phyloP scores from a whole-genome alignment of 2,888 invertebrate genomes.

The Monopis laevigella region DNA sequence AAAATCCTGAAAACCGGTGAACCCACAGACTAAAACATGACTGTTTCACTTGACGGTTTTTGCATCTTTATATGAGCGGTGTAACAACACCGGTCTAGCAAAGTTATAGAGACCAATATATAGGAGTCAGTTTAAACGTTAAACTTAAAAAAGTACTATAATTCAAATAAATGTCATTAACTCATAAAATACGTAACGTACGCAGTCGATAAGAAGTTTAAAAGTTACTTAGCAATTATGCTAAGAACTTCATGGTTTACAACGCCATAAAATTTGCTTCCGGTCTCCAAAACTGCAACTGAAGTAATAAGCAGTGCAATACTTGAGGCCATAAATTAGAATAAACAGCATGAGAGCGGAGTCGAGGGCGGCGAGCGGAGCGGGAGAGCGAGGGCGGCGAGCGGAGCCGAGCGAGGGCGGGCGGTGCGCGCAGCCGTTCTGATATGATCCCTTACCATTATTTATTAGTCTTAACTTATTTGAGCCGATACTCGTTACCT shows the following conservation, averaged over 20 bases:
- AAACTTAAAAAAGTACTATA: constrained; percentile 1
- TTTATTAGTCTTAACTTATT: constrained; percentile 11
- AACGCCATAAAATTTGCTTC: constrained; percentile 58
- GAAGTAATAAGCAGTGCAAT: constrained; percentile 63
- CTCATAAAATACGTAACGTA: background rate
- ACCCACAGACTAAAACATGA: too few species aligned
- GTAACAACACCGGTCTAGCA: too few species aligned
- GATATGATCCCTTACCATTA: constrained; percentile 11
- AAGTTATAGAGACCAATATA: too few species aligned
- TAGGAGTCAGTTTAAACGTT: too few species aligned
- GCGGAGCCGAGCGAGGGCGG: background rate
- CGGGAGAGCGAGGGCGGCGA: background rate
- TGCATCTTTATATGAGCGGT: too few species aligned
- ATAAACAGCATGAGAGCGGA: constrained; percentile 59
- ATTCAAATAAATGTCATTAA: background rate
- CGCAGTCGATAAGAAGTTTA: too few species aligned
- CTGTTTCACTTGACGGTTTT: too few species aligned
- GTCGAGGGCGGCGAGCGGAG: too few species aligned
- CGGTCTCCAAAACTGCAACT: constrained; percentile 54
- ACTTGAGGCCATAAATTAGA: constrained; percentile 56
- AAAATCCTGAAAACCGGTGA: too few species aligned
- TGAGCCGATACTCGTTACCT: too few species aligned
- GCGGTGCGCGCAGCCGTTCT: background rate
- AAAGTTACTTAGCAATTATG: constrained; percentile 44
- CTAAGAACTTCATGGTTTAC: constrained; percentile 60